Percentiles rank a stretch among this genome's conserved stretches.
phyloP scores from a whole-genome alignment of 2,113 vertebrate genomes.

The Bubo blakistoni region DNA sequence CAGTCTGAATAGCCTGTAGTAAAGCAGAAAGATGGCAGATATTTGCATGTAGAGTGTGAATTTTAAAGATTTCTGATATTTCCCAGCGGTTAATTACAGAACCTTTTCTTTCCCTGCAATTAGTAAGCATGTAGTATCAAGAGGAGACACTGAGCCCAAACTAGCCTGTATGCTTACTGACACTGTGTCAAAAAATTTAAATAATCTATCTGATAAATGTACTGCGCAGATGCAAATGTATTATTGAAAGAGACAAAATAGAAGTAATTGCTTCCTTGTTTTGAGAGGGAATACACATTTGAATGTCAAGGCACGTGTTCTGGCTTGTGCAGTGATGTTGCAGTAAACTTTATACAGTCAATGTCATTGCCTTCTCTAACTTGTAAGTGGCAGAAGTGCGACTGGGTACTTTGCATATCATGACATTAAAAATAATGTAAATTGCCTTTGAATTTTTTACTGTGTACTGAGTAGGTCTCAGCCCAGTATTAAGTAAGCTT shows the following conservation, averaged over 20 bases:
- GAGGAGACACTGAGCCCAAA: neutral
- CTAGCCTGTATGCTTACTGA: neutral
- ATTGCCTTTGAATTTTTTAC: neutral
- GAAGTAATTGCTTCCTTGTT: conserved; percentile 28
- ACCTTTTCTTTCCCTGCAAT: neutral
- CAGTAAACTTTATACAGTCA: neutral
- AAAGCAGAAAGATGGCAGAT: neutral
- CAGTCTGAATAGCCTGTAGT: neutral
- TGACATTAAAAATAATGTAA: neutral
- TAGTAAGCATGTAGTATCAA: neutral
- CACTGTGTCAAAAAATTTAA: neutral
- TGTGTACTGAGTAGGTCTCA: neutral
- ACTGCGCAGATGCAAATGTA: neutral
- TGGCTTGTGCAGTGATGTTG: neutral
- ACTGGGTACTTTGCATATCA: neutral
- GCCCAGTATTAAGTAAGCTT: neutral
- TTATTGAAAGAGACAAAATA: neutral
- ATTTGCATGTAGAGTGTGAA: neutral
- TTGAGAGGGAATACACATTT: neutral
- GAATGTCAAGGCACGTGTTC: neutral
- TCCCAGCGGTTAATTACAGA: neutral
- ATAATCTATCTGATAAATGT: neutral
- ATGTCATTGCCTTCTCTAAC: neutral
- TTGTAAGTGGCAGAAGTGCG: neutral
- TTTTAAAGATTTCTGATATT: neutral